phyloP scores from a whole-genome alignment of 2,888 invertebrate species.

The Caenorhabditis imperialis region DNA sequence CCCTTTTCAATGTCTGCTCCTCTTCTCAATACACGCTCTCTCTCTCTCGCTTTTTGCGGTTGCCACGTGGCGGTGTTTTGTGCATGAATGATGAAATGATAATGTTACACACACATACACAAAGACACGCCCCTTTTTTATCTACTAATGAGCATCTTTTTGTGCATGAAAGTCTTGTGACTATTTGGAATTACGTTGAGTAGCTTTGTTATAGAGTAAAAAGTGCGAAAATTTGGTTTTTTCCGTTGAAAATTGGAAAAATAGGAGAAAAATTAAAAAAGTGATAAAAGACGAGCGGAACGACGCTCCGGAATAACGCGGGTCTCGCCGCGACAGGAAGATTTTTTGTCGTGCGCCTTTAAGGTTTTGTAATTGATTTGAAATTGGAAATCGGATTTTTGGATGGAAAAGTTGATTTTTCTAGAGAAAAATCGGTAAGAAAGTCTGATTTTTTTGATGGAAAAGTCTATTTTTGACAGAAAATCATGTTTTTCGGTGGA shows the following conservation, averaged over 20 bases:
- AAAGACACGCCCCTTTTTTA: neutral
- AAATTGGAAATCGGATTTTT: too few relatives aligned
- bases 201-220: neutral
- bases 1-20: slow-evolving; percentile 19
- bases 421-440: too few relatives aligned
- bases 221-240: neutral
- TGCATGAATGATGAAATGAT: slow-evolving; percentile 37
- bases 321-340: too few relatives aligned
- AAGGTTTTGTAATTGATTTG: too few relatives aligned
- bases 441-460: too few relatives aligned
- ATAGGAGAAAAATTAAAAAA: neutral
- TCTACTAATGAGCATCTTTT: neutral
- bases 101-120: neutral
- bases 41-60: slow-evolving; percentile 1
- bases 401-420: too few relatives aligned
- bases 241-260: neutral
- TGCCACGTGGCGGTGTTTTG: slow-evolving; percentile 27
- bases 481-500: too few relatives aligned
- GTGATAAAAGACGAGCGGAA: too few relatives aligned
- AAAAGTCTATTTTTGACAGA: too few relatives aligned
- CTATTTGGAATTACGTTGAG: neutral
- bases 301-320: neutral
- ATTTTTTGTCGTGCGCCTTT: too few relatives aligned
- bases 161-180: neutral
- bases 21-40: slow-evolving; percentile 10